Percentiles rank a stretch among this genome's conserved stretches.
Conservation (phyloP, 2,888 invertebrate genomes). For the Ormia ochracea region DNA sequence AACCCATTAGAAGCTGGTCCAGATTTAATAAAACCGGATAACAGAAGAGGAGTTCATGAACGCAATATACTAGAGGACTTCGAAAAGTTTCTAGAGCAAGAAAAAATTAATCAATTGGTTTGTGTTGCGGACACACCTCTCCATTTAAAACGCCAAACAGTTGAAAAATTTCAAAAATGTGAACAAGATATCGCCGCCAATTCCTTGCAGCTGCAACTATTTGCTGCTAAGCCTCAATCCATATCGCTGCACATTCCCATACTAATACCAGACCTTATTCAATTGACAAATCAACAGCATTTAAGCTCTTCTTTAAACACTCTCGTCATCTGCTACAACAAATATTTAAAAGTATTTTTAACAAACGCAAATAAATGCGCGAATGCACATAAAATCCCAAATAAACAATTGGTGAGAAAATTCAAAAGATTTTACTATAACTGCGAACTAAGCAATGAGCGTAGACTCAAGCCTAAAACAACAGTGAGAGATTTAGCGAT, state of each 20-base stretch:
- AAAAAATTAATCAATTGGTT: conserved; percentile 18
- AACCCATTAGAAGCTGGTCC: conserved; percentile 10
- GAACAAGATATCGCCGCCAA: background rate
- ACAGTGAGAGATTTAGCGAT: conserved; percentile 9
- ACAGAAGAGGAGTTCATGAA: conserved; percentile 72
- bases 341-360: conserved; percentile 64
- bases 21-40: conserved; percentile 45
- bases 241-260: conserved; percentile 2
- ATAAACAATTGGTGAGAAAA: conserved; percentile 61
- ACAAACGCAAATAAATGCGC: conserved; percentile 26
- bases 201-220: conserved; percentile 28
- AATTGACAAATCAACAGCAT: conserved; percentile 61
- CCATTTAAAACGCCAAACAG: background rate
- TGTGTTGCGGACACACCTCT: background rate
- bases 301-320: conserved; percentile 67
- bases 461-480: conserved; percentile 22
- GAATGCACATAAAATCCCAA: conserved; percentile 27
- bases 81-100: conserved; percentile 65
- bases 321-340: conserved; percentile 65
- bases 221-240: background rate
- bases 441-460: conserved; percentile 21
- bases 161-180: conserved; percentile 47
- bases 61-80: conserved; percentile 71
- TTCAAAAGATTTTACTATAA: conserved; percentile 58
- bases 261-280: conserved; percentile 57